phyloP scores from a whole-genome alignment of 2,113 vertebrate genomes.

The Oriolus oriolus region DNA sequence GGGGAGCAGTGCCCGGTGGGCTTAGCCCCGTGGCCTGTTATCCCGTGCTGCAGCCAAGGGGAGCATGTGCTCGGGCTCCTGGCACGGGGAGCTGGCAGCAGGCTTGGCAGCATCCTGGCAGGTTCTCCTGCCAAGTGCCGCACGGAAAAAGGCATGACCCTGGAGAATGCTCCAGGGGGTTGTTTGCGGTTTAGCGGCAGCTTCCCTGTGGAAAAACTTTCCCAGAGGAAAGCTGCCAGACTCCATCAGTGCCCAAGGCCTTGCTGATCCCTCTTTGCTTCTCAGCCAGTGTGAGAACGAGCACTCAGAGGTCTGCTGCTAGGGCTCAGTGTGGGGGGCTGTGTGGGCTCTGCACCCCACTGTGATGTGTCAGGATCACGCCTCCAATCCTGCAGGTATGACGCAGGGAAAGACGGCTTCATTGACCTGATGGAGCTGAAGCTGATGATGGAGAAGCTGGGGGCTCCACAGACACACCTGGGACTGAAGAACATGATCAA shows the following conservation, averaged over 20 bases:
- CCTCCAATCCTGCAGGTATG: conserved; percentile 67
- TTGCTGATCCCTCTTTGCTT: not conserved
- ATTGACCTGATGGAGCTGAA: conserved; percentile 97
- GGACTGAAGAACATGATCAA: conserved; percentile 98
- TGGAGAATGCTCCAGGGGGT: not conserved
- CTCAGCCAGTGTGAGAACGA: fast-evolving
- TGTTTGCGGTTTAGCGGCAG: not conserved
- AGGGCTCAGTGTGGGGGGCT: not conserved
- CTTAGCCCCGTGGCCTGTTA: fast-evolving
- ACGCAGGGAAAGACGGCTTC: conserved; percentile 85
- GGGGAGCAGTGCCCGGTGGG: fast-evolving
- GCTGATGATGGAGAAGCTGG: conserved; percentile 96
- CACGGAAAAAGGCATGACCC: fast-evolving
- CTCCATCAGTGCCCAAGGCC: not conserved
- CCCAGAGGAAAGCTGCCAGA: not conserved
- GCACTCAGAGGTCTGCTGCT: not conserved
- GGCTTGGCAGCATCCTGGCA: not conserved
- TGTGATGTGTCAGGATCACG: not conserved
- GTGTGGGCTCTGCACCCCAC: not conserved
- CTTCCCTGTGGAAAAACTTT: not conserved
- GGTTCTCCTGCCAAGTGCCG: not conserved
- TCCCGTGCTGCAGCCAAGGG: not conserved
- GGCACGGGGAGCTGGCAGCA: not conserved
- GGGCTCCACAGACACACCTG: conserved; percentile 89
- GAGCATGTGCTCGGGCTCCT: not conserved